phyloP scores from a whole-genome alignment of 2,888 invertebrate genomes.

The Leptothorax acervorum region DNA sequence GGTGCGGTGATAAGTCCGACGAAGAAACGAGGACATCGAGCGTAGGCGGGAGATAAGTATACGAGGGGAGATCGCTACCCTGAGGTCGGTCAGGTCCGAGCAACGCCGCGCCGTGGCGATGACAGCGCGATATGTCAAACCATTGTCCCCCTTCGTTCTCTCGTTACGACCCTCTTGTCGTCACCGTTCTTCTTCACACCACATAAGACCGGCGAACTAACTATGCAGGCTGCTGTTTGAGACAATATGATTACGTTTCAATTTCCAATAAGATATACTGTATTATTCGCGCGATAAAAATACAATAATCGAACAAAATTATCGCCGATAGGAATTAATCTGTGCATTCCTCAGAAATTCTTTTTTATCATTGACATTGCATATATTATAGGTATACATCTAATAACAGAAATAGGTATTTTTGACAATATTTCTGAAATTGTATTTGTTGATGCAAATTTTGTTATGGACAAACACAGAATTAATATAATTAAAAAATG shows the following conservation, averaged over 20 bases:
- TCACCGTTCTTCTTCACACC: constrained; percentile 57
- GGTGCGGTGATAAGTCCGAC: constrained; percentile 68
- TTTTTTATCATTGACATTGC: background rate
- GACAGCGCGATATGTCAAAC: constrained; percentile 83
- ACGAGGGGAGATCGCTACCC: constrained; percentile 67
- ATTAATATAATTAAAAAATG: background rate
- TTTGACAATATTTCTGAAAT: background rate
- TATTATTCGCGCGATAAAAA: background rate
- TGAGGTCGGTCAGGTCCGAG: constrained; percentile 70
- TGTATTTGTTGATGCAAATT: background rate
- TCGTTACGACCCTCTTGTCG: constrained; percentile 63
- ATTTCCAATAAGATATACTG: constrained; percentile 21
- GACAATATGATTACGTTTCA: constrained; percentile 45
- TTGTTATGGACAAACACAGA: background rate
- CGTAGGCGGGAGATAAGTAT: constrained; percentile 73
- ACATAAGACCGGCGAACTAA: constrained; percentile 28
- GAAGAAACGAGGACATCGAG: constrained; percentile 67
- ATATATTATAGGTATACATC: background rate
- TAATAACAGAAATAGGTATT: background rate
- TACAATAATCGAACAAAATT: background rate
- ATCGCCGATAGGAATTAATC: background rate
- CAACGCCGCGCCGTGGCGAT: constrained; percentile 77
- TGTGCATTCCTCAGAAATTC: background rate
- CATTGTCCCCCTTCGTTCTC: constrained; percentile 78
- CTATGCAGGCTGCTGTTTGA: constrained; percentile 31